A percentile compares a stretch with the other conserved stretches of the same genome.
These are phyloP conservation scores for Elmis aenea DNA, from an alignment of 2,888 invertebrate genomes.

Conservation along the genomic window DNA sequence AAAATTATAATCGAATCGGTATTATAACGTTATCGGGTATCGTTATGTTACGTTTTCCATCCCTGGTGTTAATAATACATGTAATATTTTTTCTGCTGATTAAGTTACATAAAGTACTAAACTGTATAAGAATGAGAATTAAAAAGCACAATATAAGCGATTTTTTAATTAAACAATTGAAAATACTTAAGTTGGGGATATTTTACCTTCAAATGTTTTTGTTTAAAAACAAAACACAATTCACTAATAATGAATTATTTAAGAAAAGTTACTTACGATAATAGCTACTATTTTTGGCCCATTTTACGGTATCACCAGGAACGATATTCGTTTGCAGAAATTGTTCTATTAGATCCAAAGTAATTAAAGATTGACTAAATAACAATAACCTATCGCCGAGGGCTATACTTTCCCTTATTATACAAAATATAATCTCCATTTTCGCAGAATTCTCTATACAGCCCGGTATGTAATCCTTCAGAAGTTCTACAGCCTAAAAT, in stretches of 20 bases:
- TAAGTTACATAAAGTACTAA: too few relatives aligned
- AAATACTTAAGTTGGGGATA: conserved; percentile 1
- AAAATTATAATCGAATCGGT: too few relatives aligned
- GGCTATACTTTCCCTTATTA: conserved; percentile 82
- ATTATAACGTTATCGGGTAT: too few relatives aligned
- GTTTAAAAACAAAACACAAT: conserved; percentile 3
- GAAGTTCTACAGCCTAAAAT: conserved; percentile 65
- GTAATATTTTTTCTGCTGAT: too few relatives aligned
- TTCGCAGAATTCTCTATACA: conserved; percentile 89
- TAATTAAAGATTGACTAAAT: conserved; percentile 94
- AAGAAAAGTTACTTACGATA: conserved; percentile 67
- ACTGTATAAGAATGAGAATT: too few relatives aligned
- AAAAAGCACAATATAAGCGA: too few relatives aligned
- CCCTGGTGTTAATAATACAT: too few relatives aligned
- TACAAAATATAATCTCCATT: conserved; percentile 88
- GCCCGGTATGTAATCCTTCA: conserved; percentile 85
- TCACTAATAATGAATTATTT: too few relatives aligned
- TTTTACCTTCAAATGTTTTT: neutral
- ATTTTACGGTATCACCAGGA: conserved; percentile 66
- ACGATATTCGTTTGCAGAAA: conserved; percentile 72
- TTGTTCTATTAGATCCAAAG: conserved; percentile 91
- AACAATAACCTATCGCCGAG: conserved; percentile 87
- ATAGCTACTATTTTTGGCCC: conserved; percentile 84
- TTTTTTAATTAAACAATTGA: too few relatives aligned
- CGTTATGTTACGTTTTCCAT: too few relatives aligned